phyloP scores from a whole-genome alignment of 2,797 vertebrate species.

The Crypturellus tataupa region DNA sequence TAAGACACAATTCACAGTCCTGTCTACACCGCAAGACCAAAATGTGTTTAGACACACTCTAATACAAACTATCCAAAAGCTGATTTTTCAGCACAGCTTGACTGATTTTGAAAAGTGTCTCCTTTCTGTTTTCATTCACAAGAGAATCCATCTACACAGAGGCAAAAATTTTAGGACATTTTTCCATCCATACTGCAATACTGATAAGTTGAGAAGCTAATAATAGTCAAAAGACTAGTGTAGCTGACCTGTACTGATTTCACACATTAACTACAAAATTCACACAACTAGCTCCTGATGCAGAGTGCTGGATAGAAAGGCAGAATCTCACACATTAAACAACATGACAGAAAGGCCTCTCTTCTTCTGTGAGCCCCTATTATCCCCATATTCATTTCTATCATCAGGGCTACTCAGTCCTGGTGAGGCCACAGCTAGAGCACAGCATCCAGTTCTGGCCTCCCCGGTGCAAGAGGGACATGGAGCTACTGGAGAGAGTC shows the following conservation, averaged over 20 bases:
- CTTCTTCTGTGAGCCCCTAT: not conserved
- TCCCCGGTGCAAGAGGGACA: no score
- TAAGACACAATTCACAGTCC: slow-evolving; percentile 10
- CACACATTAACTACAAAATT: rapidly evolving
- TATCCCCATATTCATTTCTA: not conserved
- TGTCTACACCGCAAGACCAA: not conserved
- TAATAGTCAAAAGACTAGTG: not conserved
- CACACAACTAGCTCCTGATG: not conserved
- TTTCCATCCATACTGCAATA: not conserved
- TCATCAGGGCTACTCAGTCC: no score
- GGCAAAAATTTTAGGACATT: not conserved
- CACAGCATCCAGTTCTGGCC: no score
- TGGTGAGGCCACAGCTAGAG: no score
- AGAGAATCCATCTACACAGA: not conserved
- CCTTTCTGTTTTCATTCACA: not conserved
- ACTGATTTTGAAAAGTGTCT: not conserved
- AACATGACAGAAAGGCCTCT: not conserved
- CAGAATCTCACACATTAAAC: not conserved
- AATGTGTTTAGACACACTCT: not conserved
- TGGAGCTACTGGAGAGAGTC: no score
- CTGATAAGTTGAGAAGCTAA: not conserved
- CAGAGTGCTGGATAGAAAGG: not conserved
- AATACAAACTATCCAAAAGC: not conserved
- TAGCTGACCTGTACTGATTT: not conserved
- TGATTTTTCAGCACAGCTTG: not conserved